phyloP scores from a whole-genome alignment of 2,888 invertebrate genomes.

The Tanypteryx hageni region DNA sequence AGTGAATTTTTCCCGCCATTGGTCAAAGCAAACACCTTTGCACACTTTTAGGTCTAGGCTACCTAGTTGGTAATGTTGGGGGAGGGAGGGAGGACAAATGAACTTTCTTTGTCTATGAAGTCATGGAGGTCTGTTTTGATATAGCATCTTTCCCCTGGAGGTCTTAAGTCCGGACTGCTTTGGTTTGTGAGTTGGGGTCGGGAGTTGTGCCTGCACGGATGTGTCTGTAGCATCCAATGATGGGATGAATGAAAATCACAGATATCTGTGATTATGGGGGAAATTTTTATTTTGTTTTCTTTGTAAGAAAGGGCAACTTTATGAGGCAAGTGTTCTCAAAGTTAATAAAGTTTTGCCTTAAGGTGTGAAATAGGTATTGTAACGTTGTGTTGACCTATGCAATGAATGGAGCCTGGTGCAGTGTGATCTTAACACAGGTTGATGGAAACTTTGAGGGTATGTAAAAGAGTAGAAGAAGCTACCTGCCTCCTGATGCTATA shows the following conservation, averaged over 20 bases:
- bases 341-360: not conserved
- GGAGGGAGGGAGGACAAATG: conserved; percentile 42
- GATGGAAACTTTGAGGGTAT: conserved; percentile 21
- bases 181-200: conserved; percentile 24
- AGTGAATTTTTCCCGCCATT: conserved; percentile 56
- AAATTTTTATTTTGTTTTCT: conserved; percentile 8
- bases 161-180: not conserved
- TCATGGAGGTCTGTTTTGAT: conserved; percentile 44
- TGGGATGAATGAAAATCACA: not conserved
- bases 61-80: conserved; percentile 53
- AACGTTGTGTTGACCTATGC: conserved; percentile 38
- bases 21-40: conserved; percentile 64
- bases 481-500: not conserved
- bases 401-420: conserved; percentile 56
- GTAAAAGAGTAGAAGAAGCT: not conserved
- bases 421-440: conserved; percentile 46
- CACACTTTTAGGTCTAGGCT: conserved; percentile 57
- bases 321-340: conserved; percentile 10
- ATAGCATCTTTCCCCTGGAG: conserved; percentile 46
- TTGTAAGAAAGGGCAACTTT: not conserved
- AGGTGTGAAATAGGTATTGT: conserved; percentile 14
- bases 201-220: conserved; percentile 21
- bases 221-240: not conserved
- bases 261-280: not conserved
- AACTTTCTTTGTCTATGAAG: conserved; percentile 52